These are phyloP conservation scores for Itoplectis maculator DNA, from an alignment of 2,888 invertebrate species.

Conservation along the genomic window DNA sequence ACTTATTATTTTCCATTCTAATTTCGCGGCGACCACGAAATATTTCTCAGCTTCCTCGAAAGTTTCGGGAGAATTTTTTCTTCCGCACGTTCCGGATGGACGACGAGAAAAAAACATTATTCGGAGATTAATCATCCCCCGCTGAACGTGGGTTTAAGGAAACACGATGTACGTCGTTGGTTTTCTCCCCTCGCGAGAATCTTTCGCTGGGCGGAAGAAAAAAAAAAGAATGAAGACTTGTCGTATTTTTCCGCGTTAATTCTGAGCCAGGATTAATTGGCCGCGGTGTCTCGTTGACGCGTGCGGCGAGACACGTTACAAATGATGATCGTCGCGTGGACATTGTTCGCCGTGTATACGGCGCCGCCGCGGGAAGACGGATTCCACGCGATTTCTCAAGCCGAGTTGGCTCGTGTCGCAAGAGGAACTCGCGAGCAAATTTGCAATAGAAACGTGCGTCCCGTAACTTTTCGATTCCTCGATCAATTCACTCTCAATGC, in stretches of 20 bases:
- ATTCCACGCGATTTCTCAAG: slow-evolving; percentile 51
- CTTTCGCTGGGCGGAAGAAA: not conserved
- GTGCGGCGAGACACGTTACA: not conserved
- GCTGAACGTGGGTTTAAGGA: too few species aligned
- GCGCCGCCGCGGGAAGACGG: slow-evolving; percentile 19
- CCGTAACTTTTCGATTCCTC: slow-evolving; percentile 5
- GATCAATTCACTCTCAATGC: too few species aligned
- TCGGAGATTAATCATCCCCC: too few species aligned
- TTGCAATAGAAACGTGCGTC: slow-evolving; percentile 18
- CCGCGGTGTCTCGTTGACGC: not conserved
- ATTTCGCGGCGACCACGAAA: too few species aligned
- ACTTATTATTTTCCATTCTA: too few species aligned
- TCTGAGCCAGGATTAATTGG: slow-evolving; percentile 34
- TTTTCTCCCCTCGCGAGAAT: not conserved
- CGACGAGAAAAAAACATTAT: too few species aligned
- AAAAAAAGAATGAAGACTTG: slow-evolving; percentile 1
- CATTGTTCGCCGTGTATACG: slow-evolving; percentile 19
- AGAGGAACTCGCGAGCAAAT: slow-evolving; percentile 9
- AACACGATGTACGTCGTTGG: not conserved
- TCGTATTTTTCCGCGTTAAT: slow-evolving; percentile 19
- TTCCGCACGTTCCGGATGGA: too few species aligned
- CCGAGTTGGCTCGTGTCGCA: slow-evolving; percentile 21
- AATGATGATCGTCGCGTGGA: slow-evolving; percentile 9
- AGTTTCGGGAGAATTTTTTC: too few species aligned
- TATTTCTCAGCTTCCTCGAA: too few species aligned